Conservation (phyloP, 2,888 invertebrate species). For the Hypomecis punctinalis region DNA sequence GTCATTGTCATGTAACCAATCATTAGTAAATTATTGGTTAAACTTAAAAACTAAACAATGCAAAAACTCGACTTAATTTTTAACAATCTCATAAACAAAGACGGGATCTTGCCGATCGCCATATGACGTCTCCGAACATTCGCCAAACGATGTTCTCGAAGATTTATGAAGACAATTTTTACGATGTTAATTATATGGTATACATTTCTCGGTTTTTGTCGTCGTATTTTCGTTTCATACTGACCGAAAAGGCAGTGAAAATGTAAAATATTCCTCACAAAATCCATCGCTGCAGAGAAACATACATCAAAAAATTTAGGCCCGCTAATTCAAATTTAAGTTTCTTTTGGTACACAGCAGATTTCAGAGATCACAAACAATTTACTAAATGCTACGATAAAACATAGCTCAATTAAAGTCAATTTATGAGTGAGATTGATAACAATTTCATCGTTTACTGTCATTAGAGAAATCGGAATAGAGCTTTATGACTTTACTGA, state of each 20-base stretch:
- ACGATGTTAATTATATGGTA: conserved; percentile 33
- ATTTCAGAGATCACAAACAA: conserved; percentile 59
- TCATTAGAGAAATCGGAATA: conserved; percentile 49
- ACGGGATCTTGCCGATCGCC: conserved; percentile 73
- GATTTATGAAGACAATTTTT: conserved; percentile 64
- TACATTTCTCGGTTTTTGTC: conserved; percentile 53
- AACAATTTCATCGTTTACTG: conserved; percentile 57
- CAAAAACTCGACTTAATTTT: conserved; percentile 65
- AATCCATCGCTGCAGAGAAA: conserved; percentile 59
- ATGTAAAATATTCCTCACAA: conserved; percentile 54
- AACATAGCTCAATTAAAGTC: conserved; percentile 57
- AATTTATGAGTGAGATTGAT: conserved; percentile 49
- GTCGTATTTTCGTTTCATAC: conserved; percentile 13
- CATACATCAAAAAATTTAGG: conserved; percentile 62
- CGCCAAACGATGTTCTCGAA: conserved; percentile 62
- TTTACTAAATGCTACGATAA: conserved; percentile 49
- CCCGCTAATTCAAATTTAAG: conserved; percentile 65
- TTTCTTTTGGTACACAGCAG: conserved; percentile 66
- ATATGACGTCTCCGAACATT: conserved; percentile 73
- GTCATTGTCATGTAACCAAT: conserved; percentile 56
- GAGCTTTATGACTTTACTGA: conserved; percentile 34
- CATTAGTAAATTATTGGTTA: conserved; percentile 59
- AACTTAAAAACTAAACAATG: conserved; percentile 58
- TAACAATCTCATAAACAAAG: conserved; percentile 76
- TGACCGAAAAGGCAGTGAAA: conserved; percentile 61